phyloP scores from a whole-genome alignment of 2,113 vertebrate species.

The Apodemus sylvaticus region DNA sequence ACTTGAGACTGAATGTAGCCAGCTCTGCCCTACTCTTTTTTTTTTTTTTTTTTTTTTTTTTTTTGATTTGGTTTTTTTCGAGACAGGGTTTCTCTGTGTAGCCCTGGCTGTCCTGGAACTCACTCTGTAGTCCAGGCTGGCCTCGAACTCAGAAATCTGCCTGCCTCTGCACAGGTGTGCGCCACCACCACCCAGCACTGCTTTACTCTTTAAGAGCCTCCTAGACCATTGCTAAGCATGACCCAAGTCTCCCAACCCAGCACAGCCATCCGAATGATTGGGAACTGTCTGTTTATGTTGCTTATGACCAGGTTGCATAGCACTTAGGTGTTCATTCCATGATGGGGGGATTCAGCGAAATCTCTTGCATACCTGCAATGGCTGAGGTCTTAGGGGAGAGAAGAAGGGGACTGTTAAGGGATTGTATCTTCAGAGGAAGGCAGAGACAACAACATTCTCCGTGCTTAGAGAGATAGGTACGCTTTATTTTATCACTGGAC shows the following conservation, averaged over 20 bases:
- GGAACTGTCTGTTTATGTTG: neutral
- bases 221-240: neutral
- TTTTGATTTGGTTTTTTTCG: too few relatives aligned
- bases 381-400: neutral
- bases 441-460: neutral
- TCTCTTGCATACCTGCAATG: neutral
- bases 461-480: neutral
- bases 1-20: neutral
- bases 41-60: too few relatives aligned
- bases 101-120: too few relatives aligned
- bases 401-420: neutral
- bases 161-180: too few relatives aligned
- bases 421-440: neutral
- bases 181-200: too few relatives aligned
- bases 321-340: neutral
- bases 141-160: too few relatives aligned
- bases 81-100: too few relatives aligned
- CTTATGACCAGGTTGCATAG: too few relatives aligned
- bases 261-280: neutral
- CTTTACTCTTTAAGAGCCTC: too few relatives aligned
- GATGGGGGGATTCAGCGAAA: neutral
- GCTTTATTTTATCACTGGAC: neutral
- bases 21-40: neutral
- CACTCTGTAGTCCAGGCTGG: too few relatives aligned
- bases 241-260: neutral